Base-by-base conservation (phyloP, 2,113 vertebrate genomes). In the Octodon degus region DNA sequence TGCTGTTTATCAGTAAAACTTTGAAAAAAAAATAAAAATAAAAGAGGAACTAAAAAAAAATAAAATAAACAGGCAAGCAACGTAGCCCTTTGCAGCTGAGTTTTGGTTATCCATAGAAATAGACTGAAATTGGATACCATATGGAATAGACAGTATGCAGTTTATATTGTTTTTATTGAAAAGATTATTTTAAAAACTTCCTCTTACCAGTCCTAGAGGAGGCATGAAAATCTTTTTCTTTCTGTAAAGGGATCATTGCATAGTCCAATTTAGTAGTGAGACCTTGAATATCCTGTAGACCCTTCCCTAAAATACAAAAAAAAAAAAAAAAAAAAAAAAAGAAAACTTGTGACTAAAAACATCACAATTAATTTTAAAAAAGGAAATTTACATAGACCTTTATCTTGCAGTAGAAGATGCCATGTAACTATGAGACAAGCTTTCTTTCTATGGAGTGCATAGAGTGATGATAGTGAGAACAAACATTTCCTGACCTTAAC, bases 131-230 rank as follows among this genome's bases (percentile, higher is more conserved):
- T 80, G 47, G 30, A 68, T 88, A 13, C 25, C 7, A 8, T 16
- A 40, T 10, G 60, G 32, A 74, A 62, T 77, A 32, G 53, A 50
- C 82, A 19, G 43, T 65, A 60, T 79, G 68, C 53, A 72, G 50
- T 55, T 86, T 89, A 8, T 53, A 17, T 34, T 70, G 12, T 94
- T 92, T 40, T 30, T 87, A 50, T 63, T 43, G 32, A 87, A 91
- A 83, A 72, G 25, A 40, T 86, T 16, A 43, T 79, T 85, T 96
- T 79, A 55, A 91, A 96, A 79, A 32, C 53, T 90, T 90, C n/a
- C 11, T 34, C 5, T 34, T 19, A 30, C 10, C 7, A 50, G 8
- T 79, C 40, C 13, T 12, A 14, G 27, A 81, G 32, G 81, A 72
- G 30, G 60, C 7, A 3, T 81, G 27, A 14, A 83, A 95, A 79